Evolutionary conservation across 2,113 vertebrate genomes (phyloP).

Genomic region (Aix galericulata): DNA sequence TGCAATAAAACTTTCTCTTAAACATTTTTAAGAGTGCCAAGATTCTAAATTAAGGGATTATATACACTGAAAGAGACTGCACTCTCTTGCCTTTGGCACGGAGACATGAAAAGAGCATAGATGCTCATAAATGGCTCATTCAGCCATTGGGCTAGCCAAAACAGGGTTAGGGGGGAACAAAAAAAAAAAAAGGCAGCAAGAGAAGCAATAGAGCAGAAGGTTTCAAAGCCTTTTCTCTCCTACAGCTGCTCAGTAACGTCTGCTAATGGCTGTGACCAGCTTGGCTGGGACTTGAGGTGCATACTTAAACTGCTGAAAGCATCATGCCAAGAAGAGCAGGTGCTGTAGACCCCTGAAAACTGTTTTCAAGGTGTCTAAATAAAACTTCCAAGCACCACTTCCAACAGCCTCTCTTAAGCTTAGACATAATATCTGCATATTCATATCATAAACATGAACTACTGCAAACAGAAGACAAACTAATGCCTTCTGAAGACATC

Average conservation of each 20-base stretch:
- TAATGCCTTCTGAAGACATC: background rate
- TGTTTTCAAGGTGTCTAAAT: background rate
- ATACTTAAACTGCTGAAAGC: background rate
- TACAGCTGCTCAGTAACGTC: background rate
- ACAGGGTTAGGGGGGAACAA: background rate
- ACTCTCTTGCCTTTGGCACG: background rate
- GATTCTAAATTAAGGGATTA: background rate
- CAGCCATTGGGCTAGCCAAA: background rate
- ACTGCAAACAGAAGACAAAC: background rate
- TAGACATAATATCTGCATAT: background rate
- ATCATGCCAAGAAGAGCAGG: background rate
- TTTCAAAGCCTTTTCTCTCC: background rate
- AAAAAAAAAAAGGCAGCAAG: too few species aligned
- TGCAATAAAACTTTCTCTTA: background rate
- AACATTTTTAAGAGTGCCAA: background rate
- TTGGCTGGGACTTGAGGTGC: background rate
- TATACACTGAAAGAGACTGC: background rate
- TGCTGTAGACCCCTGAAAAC: background rate
- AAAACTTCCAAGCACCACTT: background rate
- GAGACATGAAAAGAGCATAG: background rate
- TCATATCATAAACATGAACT: background rate
- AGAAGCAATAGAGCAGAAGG: too few species aligned
- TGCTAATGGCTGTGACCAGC: background rate
- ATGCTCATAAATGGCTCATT: too few species aligned
- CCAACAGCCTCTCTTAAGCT: background rate